Evolutionary conservation across 2,888 invertebrate species (phyloP).

Genomic region (Coenonympha arcania): DNA sequence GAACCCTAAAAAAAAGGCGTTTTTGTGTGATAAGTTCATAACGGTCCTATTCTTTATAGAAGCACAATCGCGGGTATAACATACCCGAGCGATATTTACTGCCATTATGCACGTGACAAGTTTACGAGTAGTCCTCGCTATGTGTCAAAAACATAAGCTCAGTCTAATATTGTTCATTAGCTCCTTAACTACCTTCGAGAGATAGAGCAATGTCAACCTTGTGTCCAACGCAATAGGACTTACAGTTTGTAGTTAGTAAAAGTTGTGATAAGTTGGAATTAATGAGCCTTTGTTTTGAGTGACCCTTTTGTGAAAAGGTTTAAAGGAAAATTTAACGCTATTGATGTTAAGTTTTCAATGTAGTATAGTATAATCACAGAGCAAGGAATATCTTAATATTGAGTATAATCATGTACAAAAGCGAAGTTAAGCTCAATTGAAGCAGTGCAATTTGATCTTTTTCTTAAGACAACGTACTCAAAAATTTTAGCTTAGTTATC

Average conservation of each 20-base stretch:
- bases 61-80: too few species aligned
- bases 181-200: neutral
- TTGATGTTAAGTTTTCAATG: neutral
- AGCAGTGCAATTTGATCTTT: too few species aligned
- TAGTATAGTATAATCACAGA: too few species aligned
- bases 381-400: too few species aligned
- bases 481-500: too few species aligned
- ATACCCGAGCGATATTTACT: conserved; percentile 1
- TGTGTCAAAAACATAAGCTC: conserved; percentile 8
- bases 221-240: neutral
- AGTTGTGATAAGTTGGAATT: neutral
- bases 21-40: too few species aligned
- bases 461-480: too few species aligned
- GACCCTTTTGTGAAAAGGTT: neutral
- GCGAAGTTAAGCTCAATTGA: too few species aligned
- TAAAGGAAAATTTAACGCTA: neutral
- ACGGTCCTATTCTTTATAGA: too few species aligned
- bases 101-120: conserved; percentile 4
- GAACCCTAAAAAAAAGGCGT: too few species aligned
- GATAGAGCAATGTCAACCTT: neutral
- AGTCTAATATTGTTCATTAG: neutral
- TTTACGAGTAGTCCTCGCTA: neutral
- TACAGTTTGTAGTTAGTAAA: neutral
- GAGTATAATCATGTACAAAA: too few species aligned
- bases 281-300: neutral